Evolutionary conservation across 2,888 invertebrate genomes (phyloP), one percentile per base, ranked within the genome.

Genomic region (Pyrgus malvae): DNA sequence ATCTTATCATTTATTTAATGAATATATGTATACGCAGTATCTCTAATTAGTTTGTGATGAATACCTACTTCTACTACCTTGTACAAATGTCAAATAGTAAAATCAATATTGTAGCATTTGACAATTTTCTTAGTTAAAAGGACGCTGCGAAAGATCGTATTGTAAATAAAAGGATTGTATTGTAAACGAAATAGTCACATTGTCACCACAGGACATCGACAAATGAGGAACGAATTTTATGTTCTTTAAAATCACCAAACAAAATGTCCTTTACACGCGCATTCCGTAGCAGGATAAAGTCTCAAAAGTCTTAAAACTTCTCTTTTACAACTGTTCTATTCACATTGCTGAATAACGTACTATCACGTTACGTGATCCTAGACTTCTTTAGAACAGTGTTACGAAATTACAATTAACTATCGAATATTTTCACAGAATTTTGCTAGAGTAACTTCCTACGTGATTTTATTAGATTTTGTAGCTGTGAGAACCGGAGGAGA

Each of bases 401-500:
- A 58, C 19, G 50, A 55, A 48, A 55, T 55, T 27, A 40, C 40
- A 54, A 57, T 66, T 63, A 64, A 70, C 61, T 66, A 63, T 59
- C 59, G 57, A 38, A 53, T 17, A 55, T 56, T 64, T 76, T 71
- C 69, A 69, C 59, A 70, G 71, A 72, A 76, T 62, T 63, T 59
- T 48, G 56, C 61, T 64, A 58, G 60, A 58, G 60, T 55, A 70
- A 70, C 72, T 80, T 78, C 76, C 74, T 75, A 69, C 64, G 67
- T 65, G 68, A 66, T 68, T 64, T 66, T 65, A 62, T 76, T 63
- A 68, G 64, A 66, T 75, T 73, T 71, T 72, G 67, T 68, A 63
- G 65, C 65, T 72, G 76, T 86, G 84, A 75, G 85, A 86, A 85
- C 74, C 59, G 59, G 53, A 62, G 60, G 66, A 77, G 78, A 80